These are phyloP conservation scores for Athene cunicularia DNA, from an alignment of 2,113 vertebrate genomes.

Conservation along the genomic window DNA sequence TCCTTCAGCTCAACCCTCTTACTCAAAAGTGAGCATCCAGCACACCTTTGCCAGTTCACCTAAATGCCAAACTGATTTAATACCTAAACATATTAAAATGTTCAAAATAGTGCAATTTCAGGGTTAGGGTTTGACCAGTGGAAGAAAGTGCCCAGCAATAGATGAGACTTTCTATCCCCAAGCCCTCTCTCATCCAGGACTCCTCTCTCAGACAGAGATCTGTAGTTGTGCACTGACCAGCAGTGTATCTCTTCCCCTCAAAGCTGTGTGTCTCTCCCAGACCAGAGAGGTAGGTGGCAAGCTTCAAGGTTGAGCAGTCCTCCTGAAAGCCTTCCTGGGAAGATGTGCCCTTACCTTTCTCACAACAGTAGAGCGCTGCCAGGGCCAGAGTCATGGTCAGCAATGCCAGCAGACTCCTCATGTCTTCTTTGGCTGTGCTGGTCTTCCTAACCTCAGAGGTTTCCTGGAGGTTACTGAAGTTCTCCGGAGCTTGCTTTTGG, in stretches of 20 bases:
- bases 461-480: slow-evolving; percentile 12
- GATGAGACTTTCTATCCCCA: neutral
- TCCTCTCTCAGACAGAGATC: neutral
- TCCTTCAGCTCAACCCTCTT: neutral
- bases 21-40: neutral
- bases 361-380: slow-evolving; percentile 20
- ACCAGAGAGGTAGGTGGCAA: neutral
- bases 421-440: neutral
- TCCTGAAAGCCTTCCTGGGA: neutral
- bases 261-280: neutral
- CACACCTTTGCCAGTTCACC: neutral
- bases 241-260: neutral
- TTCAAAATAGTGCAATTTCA: neutral
- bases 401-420: slow-evolving; percentile 28
- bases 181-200: neutral
- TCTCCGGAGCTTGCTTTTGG: neutral
- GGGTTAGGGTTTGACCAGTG: neutral
- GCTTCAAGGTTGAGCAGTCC: neutral
- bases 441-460: neutral
- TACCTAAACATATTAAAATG: neutral
- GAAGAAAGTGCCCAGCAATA: neutral
- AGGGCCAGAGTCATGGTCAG: slow-evolving; percentile 14
- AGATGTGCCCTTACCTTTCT: slow-evolving; percentile 54
- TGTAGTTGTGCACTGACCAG: neutral
- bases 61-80: neutral